These are phyloP conservation scores for Riparia riparia DNA, from an alignment of 2,113 vertebrate species.

Conservation along the genomic window DNA sequence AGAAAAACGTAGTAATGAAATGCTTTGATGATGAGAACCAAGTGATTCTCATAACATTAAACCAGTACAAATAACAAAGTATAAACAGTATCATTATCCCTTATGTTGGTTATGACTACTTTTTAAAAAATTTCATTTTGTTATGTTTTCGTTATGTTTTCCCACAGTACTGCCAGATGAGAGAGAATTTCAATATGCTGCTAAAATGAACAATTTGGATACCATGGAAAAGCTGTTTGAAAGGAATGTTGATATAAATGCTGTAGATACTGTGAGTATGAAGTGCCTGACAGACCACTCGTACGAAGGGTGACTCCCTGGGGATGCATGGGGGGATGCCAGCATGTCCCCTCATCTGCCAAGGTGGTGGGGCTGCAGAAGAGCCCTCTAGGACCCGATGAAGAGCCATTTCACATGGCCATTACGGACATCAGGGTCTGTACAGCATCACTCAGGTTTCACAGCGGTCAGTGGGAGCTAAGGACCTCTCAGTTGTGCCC, in stretches of 20 bases:
- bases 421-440: neutral
- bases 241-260: constrained; percentile 83
- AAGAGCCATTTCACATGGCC: accelerated
- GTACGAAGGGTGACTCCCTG: neutral
- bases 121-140: neutral
- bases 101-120: neutral
- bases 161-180: constrained; percentile 84
- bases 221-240: constrained; percentile 78
- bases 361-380: neutral
- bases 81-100: neutral
- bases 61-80: neutral
- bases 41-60: neutral
- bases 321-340: neutral
- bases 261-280: constrained; percentile 83
- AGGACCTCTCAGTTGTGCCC: neutral
- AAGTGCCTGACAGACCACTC: neutral
- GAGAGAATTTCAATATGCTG: constrained; percentile 85
- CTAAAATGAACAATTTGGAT: constrained; percentile 86
- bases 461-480: neutral
- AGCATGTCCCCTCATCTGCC: neutral
- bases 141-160: neutral
- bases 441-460: neutral
- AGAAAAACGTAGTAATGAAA: neutral
- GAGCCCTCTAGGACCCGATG: neutral
- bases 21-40: neutral